Percentiles rank a stretch among this genome's conserved stretches.
phyloP scores from a whole-genome alignment of 2,888 invertebrate species.

The Amblyjoppa proteus region DNA sequence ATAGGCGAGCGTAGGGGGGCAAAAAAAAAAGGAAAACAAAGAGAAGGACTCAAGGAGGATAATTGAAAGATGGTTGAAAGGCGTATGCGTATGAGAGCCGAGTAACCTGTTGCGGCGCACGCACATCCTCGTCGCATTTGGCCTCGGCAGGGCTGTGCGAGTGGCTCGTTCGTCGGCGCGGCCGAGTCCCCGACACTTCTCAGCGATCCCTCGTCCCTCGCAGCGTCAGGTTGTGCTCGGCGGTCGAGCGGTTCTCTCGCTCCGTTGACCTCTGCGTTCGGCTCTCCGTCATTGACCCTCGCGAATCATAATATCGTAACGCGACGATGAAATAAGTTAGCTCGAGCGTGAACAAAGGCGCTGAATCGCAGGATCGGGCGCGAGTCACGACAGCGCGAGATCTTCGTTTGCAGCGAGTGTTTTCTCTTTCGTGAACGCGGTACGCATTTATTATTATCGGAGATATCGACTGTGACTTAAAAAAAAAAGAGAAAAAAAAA shows the following conservation, averaged over 20 bases:
- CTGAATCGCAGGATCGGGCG: background rate
- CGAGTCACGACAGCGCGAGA: background rate
- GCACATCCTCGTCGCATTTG: slow-evolving; percentile 68
- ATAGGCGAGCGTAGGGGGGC: background rate
- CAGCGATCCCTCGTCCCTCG: slow-evolving; percentile 4
- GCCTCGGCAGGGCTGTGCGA: slow-evolving; percentile 7
- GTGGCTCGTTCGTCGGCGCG: background rate
- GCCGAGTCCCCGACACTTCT: background rate
- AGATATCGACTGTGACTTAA: background rate
- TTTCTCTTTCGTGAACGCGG: background rate
- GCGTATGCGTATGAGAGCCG: slow-evolving; percentile 37
- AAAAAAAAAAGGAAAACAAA: slow-evolving; percentile 31
- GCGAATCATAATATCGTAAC: background rate
- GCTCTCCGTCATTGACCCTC: background rate
- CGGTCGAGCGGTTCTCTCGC: slow-evolving; percentile 26
- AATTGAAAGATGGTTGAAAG: slow-evolving; percentile 11
- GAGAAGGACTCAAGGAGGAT: slow-evolving; percentile 59
- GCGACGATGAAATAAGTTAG: too few relatives aligned
- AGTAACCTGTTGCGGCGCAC: slow-evolving; percentile 83
- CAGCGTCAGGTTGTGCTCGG: background rate
- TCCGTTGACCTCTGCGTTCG: background rate
- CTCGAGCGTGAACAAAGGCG: background rate
- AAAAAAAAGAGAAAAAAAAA: background rate
- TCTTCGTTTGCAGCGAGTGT: background rate
- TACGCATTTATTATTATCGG: background rate